Conservation (phyloP, 2,888 invertebrate species). For the Monochamus alternatus region DNA sequence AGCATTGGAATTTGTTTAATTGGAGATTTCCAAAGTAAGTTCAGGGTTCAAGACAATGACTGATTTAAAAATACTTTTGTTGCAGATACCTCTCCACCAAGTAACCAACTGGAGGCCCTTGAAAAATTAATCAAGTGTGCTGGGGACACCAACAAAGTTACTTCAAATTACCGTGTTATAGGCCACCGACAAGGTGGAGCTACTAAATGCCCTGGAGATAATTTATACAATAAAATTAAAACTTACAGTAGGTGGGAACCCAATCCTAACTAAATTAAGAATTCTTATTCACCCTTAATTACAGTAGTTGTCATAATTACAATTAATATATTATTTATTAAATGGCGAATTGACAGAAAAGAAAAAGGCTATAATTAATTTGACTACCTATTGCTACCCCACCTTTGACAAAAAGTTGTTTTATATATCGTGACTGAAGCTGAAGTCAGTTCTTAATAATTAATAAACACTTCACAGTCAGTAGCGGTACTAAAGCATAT, state of each 20-base stretch:
- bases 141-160: conserved; percentile 46
- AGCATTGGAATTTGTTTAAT: conserved; percentile 79
- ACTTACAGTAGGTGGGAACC: conserved; percentile 52
- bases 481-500: no score
- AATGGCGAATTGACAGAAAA: background rate
- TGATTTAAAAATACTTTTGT: conserved; percentile 29
- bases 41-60: background rate
- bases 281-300: background rate
- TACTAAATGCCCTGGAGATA: conserved; percentile 58
- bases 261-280: conserved; percentile 35
- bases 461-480: no score
- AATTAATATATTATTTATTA: background rate
- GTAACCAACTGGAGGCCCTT: conserved; percentile 51
- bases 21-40: conserved; percentile 72
- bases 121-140: conserved; percentile 54
- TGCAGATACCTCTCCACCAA: conserved; percentile 50
- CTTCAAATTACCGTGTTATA: conserved; percentile 52
- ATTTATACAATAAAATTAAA: conserved; percentile 53
- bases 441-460: no score
- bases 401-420: no score
- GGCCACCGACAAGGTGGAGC: conserved; percentile 57
- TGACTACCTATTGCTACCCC: no score
- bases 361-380: no score
- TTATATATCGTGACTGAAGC: no score
- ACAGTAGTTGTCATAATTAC: background rate